Percentiles rank a stretch among this genome's conserved stretches.
Evolutionary conservation across 2,113 vertebrate genomes (phyloP).

Genomic region (Oncorhynchus masou): DNA sequence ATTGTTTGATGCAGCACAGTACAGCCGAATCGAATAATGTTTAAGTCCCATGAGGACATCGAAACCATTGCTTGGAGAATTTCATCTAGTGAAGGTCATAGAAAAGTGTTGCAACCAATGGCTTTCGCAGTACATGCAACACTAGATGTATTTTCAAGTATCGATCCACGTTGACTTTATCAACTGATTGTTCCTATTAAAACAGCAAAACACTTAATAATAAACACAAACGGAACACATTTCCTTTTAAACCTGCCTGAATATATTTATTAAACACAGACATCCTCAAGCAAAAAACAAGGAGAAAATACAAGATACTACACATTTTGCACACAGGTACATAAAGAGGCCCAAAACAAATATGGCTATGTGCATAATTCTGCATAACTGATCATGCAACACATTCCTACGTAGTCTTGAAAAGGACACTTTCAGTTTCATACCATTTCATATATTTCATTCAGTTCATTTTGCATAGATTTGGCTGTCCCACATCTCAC

Average conservation of each 20-base stretch:
- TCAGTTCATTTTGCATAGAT: background rate
- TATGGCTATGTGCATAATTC: no score
- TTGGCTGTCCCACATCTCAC: background rate
- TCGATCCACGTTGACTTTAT: background rate
- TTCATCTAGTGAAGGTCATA: no score
- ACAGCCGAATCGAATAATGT: no score
- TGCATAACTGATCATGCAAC: background rate
- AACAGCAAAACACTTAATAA: background rate
- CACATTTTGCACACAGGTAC: no score
- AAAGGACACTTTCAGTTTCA: background rate
- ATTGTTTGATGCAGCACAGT: no score
- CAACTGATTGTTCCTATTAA: background rate
- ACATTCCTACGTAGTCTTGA: background rate
- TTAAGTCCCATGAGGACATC: no score
- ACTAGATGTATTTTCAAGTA: background rate
- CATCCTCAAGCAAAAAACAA: background rate
- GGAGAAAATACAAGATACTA: background rate
- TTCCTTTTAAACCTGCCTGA: background rate
- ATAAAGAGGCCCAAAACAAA: no score
- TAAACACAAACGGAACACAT: background rate
- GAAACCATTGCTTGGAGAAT: no score
- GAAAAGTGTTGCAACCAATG: no score
- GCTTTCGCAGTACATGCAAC: background rate
- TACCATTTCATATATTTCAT: background rate
- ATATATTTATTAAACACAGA: background rate